Evolutionary conservation across 2,888 invertebrate species (phyloP).

Genomic region (Drosophila subquinaria): DNA sequence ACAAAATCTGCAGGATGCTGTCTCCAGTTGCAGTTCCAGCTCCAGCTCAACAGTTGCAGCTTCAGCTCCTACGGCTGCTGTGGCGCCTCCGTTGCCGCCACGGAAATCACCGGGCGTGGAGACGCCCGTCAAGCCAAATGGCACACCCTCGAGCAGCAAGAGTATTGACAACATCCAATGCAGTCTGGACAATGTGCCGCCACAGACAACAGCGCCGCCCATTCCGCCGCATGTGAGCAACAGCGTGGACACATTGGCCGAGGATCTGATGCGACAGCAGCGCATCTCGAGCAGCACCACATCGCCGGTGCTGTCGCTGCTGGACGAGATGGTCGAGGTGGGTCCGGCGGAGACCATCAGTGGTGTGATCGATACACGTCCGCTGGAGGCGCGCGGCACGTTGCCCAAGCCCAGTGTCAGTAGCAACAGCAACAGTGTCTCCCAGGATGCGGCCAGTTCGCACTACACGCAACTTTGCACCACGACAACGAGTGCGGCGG

Average conservation of each 20-base stretch:
- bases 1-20: slow-evolving; percentile 80
- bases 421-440: not conserved
- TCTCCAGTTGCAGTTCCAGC: slow-evolving; percentile 11
- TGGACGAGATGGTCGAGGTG: slow-evolving; percentile 87
- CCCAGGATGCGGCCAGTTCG: slow-evolving; percentile 60
- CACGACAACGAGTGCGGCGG: slow-evolving; percentile 72
- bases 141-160: slow-evolving; percentile 63
- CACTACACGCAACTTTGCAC: slow-evolving; percentile 79
- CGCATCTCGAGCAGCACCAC: slow-evolving; percentile 72
- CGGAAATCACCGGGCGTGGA: slow-evolving; percentile 86
- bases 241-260: slow-evolving; percentile 82
- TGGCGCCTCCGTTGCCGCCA: slow-evolving; percentile 87
- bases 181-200: slow-evolving; percentile 78
- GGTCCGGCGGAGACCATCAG: slow-evolving; percentile 91
- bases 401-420: slow-evolving; percentile 44
- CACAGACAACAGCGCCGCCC: slow-evolving; percentile 85
- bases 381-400: slow-evolving; percentile 84
- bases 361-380: slow-evolving; percentile 89
- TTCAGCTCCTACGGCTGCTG: slow-evolving; percentile 50
- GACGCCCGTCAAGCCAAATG: slow-evolving; percentile 67
- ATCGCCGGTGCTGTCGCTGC: slow-evolving; percentile 72
- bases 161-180: slow-evolving; percentile 83
- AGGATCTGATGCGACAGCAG: slow-evolving; percentile 82
- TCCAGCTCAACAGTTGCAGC: slow-evolving; percentile 10
- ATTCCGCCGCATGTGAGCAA: slow-evolving; percentile 83